Base-by-base conservation (phyloP, 1,140 invertebrate species). In the Muscidifurax raptorellus region DNA sequence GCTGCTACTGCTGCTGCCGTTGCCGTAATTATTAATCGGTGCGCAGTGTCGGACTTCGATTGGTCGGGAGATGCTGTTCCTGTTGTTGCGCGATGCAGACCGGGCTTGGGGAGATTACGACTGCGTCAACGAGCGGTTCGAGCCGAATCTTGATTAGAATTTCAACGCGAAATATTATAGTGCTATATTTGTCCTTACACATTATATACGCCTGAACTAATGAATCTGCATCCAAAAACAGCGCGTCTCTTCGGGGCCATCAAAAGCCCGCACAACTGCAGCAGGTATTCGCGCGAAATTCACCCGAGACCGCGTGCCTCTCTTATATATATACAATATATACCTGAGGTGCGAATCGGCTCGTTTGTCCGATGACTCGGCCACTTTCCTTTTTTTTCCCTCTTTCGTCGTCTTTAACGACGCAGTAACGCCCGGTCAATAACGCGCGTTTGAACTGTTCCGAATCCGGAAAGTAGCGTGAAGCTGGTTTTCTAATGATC, bases 1-100 rank as follows among this genome's bases (percentile, higher is more conserved):
- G 15, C 75, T 83, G 80, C 86, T 79, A 18, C 18, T 18, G 28
- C 32, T 72, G 47, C 27, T n/a, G 64, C 27, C 52, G 59, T 27
- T 25, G 74, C 30, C 88, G 88, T 92, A 92, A 92, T 93, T 93
- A 93, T 92, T 91, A 92, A 92, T 92, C 90, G 91, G 89, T 89
- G 90, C 87, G 86, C 89, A 36, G 40, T 30, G 71, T 36, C 32
- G 25, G 66, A 27, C 27, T 59, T 59, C 28, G 47, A 27, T 32
- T 27, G 22, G 4, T n/a, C 32, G 52, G 18, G 22, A 59, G n/a
- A 44, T 32, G 66, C 66, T 22, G 18, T n/a, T n/a, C 52, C 52
- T n/a, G 18, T 59, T n/a, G 52, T 59, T 59, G 52, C 32, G 28
- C 52, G n/a, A n/a, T 66, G 30, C n/a, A n/a, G n/a, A 7, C 22